Percentiles rank a stretch among this genome's conserved stretches.
These are phyloP conservation scores for Clupea harengus DNA, from an alignment of 2,113 vertebrate species.

Conservation along the genomic window DNA sequence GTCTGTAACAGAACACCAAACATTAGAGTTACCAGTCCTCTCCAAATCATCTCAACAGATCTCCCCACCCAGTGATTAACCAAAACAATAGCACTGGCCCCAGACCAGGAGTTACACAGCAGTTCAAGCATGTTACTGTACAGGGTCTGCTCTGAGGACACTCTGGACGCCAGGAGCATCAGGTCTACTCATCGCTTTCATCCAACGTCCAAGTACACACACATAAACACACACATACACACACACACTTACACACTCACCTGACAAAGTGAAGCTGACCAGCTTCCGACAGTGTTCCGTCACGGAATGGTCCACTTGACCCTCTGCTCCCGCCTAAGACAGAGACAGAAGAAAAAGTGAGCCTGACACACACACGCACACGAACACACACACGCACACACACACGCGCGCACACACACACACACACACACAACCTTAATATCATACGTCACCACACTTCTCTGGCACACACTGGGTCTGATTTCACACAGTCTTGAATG, in stretches of 20 bases:
- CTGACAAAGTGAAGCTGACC: slow-evolving; percentile 92
- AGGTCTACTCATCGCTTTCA: neutral
- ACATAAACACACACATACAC: neutral
- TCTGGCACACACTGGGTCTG: slow-evolving; percentile 5
- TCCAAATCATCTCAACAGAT: neutral
- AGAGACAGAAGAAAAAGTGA: slow-evolving; percentile 31
- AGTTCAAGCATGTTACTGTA: neutral
- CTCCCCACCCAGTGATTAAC: slow-evolving; percentile 5
- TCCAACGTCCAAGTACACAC: neutral
- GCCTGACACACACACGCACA: neutral
- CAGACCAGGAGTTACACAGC: neutral
- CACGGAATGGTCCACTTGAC: slow-evolving; percentile 77
- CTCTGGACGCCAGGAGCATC: neutral
- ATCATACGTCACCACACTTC: neutral
- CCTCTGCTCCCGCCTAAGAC: slow-evolving; percentile 76
- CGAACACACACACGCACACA: neutral
- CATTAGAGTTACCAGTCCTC: neutral
- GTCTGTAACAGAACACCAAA: neutral
- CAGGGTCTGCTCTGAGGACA: neutral
- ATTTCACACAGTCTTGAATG: slow-evolving; percentile 2
- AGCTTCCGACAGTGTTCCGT: slow-evolving; percentile 84
- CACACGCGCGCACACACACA: neutral
- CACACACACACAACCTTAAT: neutral
- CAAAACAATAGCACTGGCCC: neutral
- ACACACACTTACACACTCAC: slow-evolving; percentile 62